A percentile compares a stretch with the other conserved stretches of the same genome.
phyloP scores from a whole-genome alignment of 2,113 vertebrate species.

The Excalfactoria chinensis region DNA sequence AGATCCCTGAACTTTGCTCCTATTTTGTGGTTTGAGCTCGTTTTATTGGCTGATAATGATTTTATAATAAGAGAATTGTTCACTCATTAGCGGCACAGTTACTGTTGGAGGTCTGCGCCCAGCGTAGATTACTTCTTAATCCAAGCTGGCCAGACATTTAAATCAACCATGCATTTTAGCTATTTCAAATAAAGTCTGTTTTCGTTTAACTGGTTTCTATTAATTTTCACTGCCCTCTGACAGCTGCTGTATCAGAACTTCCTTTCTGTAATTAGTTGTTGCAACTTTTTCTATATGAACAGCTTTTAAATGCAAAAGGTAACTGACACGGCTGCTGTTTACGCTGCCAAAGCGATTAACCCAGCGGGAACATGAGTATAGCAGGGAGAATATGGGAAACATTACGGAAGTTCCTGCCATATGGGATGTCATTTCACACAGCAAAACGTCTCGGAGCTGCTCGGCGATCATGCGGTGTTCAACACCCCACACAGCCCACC shows the following conservation, averaged over 20 bases:
- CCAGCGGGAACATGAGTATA: background rate
- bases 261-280: constrained; percentile 24
- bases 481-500: background rate
- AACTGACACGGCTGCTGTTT: background rate
- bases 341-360: background rate
- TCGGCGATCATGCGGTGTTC: accelerated
- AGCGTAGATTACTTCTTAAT: background rate
- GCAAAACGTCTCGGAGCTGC: background rate
- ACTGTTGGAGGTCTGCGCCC: constrained; percentile 13
- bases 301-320: constrained; percentile 4
- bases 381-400: background rate
- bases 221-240: constrained; percentile 40
- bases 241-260: constrained; percentile 42
- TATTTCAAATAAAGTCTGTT: constrained; percentile 37
- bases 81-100: constrained; percentile 1
- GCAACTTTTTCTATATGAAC: background rate
- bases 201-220: constrained; percentile 43
- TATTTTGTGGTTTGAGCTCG: constrained; percentile 38
- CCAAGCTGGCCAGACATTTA: constrained; percentile 30
- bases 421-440: background rate
- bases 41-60: constrained; percentile 57
- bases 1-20: constrained; percentile 49
- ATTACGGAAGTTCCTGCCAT: background rate
- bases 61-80: constrained; percentile 53
- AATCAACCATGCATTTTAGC: constrained; percentile 36